Evolutionary conservation across 2,888 invertebrate species (phyloP), one percentile per base, ranked within the genome.

Genomic region (Malthinus flaveolus): DNA sequence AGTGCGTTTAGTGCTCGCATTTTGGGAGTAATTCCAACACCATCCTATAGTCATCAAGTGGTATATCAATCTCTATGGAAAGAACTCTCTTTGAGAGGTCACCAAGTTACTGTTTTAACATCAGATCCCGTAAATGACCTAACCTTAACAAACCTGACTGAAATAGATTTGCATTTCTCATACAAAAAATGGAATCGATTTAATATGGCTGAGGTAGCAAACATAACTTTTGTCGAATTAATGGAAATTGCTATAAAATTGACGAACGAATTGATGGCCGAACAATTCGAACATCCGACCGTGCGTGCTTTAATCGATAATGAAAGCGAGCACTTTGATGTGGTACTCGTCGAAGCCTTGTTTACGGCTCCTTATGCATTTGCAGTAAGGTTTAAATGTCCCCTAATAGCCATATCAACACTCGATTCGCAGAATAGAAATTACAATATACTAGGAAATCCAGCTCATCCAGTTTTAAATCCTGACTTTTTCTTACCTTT

Each of bases 31-130:
- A 71, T 79, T 33, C 72, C 79, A 9, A 72, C 76, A 1, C 77
- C 82, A 1, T 79, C 80, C 1, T 75, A 76, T 52, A 83, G 82
- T 63, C 83, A 83, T 61, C 82, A 83, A 68, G 68, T 77, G 0
- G 76, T 80, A 0, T 81, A 75, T 67, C 76, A 75, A 39, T 75
- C 78, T 8, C 66, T 84, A 33, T 78, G 79, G 67, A 68, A 73
- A 10, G 80, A 79, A 47, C 65, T 84, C 13, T 76, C 78, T 0
- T 65, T 72, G 32, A 72, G 78, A 56, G 83, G 83, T 6, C 83
- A 84, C 59, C 71, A 82, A 46, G 58, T 84, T 0, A 78, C 80
- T 0, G 70, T 81, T 0, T 49, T 82, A 23, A 81, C 84, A 0
- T 66, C 75, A 2, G 66, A 74, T 68, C 81, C 81, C 0, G 65